Conservation (phyloP, 1,140 invertebrate species). For the Chrysomallon squamiferum region DNA sequence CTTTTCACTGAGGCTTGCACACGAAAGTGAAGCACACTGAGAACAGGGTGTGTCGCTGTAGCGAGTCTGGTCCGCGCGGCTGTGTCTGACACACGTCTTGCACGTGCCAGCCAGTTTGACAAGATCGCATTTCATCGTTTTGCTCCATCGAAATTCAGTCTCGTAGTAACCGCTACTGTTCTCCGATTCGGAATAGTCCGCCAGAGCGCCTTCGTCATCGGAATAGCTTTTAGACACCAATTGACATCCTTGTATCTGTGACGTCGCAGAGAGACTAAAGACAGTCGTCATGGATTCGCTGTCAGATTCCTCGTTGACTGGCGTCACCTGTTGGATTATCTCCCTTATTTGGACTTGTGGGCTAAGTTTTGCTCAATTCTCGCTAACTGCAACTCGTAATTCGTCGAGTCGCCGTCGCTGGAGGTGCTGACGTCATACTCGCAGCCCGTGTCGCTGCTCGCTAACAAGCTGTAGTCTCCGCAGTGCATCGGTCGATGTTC, state of each 20-base stretch:
- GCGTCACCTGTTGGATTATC: not conserved
- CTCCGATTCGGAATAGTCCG: slow-evolving; percentile 37
- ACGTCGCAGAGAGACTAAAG: slow-evolving; percentile 30
- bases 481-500: not conserved
- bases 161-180: slow-evolving; percentile 43
- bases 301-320: slow-evolving; percentile 12
- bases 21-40: too few relatives aligned
- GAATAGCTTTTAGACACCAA: too few relatives aligned
- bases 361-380: slow-evolving; percentile 42
- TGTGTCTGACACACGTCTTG: too few relatives aligned
- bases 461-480: not conserved
- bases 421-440: slow-evolving; percentile 52
- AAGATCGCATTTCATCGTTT: too few relatives aligned
- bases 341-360: slow-evolving; percentile 5
- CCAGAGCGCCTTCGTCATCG: slow-evolving; percentile 32
- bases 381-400: slow-evolving; percentile 40
- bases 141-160: too few relatives aligned
- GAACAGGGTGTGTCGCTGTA: too few relatives aligned
- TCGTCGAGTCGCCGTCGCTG: slow-evolving; percentile 37
- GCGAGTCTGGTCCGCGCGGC: too few relatives aligned
- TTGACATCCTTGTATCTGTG: slow-evolving; percentile 20
- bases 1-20: too few relatives aligned
- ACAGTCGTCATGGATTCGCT: slow-evolving; percentile 36
- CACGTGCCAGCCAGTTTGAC: too few relatives aligned
- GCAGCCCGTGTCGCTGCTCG: slow-evolving; percentile 39